Base-by-base conservation (phyloP, 2,888 invertebrate genomes). In the Entomobrya multifasciata region DNA sequence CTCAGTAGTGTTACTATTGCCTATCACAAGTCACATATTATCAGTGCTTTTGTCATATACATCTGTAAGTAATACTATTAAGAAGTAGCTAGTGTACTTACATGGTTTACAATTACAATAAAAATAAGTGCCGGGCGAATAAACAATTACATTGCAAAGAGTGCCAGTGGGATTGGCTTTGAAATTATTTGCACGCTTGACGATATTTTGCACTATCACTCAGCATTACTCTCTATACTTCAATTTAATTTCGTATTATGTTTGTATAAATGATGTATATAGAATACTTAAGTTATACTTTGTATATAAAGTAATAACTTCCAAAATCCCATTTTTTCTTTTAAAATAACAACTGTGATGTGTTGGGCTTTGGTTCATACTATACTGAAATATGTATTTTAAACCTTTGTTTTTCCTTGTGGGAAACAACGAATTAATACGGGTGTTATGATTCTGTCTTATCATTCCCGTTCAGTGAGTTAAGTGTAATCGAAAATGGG, bases 271-370 rank as follows among this genome's bases (percentile, higher is more conserved):
- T 5, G 5, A 4, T 57, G 25, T 60, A 27, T 60, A 22, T 60
- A 60, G n/a, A n/a, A 1, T 22, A 60, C 60, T 4, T 30, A 62
- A n/a, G n/a, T n/a, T n/a, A n/a, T n/a, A n/a, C n/a, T n/a, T n/a
- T 62, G 30, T 62, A 62, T 30, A 30, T 20, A n/a, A 62, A 27
- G 62, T 62, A 27, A 60, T n/a, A n/a, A n/a, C 15, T 70, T 70
- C 44, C 44, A 44, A 70, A 70, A 70, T 70, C 70, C 41, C 70
- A 70, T 25, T 41, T 70, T 70, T 70, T 47, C 70, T 20, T 25
- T 70, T 44, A 20, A n/a, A 22, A 20, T 44, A 44, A 70, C 20
- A 11, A 20, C 13, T 47, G 67, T 44, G 41, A 44, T 70, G 22
- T 70, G 22, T 70, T 62, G n/a, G n/a, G n/a, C n/a, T n/a, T n/a